A percentile compares a stretch with the other conserved stretches of the same genome.
Evolutionary conservation across 2,113 vertebrate species (phyloP).

Genomic region (Phalacrocorax carbo): DNA sequence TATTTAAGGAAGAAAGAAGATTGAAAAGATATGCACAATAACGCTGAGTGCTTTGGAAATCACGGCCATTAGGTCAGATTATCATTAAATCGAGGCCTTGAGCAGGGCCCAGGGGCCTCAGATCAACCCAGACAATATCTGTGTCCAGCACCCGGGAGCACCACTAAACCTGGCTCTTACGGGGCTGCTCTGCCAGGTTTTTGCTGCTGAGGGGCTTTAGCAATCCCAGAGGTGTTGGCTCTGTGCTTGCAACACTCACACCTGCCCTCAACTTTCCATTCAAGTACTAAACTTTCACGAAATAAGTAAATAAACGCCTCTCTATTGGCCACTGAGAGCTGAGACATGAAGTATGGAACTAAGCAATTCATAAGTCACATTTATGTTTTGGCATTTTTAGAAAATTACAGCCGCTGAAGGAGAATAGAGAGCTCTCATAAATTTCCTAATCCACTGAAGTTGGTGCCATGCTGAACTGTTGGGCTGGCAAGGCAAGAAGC

Average conservation of each 20-base stretch:
- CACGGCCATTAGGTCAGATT: conserved; percentile 12
- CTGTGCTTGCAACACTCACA: not conserved
- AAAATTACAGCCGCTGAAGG: not conserved
- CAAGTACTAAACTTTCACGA: fast-evolving
- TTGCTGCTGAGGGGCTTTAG: not conserved
- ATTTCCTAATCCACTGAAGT: not conserved
- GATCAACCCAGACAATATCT: not conserved
- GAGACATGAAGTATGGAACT: not conserved
- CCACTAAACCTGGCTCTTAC: not conserved
- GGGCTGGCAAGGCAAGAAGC: not conserved
- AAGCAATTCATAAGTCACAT: fast-evolving
- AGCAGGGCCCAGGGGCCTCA: not conserved
- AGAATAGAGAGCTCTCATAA: not conserved
- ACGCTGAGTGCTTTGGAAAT: not conserved
- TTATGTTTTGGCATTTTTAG: not conserved
- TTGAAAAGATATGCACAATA: not conserved
- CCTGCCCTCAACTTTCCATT: not conserved
- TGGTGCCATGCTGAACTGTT: not conserved
- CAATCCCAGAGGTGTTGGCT: not conserved
- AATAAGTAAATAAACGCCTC: not conserved
- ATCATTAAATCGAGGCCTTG: not conserved
- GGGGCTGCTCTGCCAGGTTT: not conserved
- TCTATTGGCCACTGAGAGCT: not conserved
- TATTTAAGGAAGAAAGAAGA: not conserved
- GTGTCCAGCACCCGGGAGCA: not conserved